Evolutionary conservation across 2,888 invertebrate genomes (phyloP).

Genomic region (Lutraria lutraria): DNA sequence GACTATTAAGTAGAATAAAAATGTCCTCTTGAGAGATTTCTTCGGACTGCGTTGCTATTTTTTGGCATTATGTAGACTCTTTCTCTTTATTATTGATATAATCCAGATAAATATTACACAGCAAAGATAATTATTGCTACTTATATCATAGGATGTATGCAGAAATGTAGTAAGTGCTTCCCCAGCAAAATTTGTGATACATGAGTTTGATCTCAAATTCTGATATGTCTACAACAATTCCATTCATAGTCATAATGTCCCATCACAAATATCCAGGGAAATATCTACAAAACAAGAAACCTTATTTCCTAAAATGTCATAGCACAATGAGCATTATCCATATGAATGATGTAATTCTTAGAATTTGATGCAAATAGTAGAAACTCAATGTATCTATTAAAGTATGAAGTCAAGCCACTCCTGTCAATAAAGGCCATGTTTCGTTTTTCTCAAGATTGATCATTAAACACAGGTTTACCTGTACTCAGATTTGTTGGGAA

Average conservation of each 20-base stretch:
- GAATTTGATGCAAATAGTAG: too few species aligned
- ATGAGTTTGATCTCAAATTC: too few species aligned
- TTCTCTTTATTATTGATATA: slow-evolving; percentile 6
- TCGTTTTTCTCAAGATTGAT: too few species aligned
- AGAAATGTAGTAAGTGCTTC: too few species aligned
- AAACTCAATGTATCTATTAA: too few species aligned
- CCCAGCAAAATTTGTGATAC: too few species aligned
- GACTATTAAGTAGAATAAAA: background rate
- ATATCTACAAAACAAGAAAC: background rate
- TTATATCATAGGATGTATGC: background rate
- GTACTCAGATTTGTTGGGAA: too few species aligned
- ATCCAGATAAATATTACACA: background rate
- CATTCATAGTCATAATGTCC: background rate
- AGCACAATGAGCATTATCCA: too few species aligned
- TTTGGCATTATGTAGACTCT: background rate
- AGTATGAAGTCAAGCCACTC: too few species aligned
- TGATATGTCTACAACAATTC: background rate
- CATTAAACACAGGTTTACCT: too few species aligned
- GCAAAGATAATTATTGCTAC: background rate
- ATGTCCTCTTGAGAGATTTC: background rate
- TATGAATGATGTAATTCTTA: too few species aligned
- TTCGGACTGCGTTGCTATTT: background rate
- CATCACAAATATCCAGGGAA: background rate
- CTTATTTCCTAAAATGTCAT: background rate
- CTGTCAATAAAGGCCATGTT: too few species aligned